Evolutionary conservation across 2,797 vertebrate species (phyloP).

Genomic region (Melanotaenia boesemani): DNA sequence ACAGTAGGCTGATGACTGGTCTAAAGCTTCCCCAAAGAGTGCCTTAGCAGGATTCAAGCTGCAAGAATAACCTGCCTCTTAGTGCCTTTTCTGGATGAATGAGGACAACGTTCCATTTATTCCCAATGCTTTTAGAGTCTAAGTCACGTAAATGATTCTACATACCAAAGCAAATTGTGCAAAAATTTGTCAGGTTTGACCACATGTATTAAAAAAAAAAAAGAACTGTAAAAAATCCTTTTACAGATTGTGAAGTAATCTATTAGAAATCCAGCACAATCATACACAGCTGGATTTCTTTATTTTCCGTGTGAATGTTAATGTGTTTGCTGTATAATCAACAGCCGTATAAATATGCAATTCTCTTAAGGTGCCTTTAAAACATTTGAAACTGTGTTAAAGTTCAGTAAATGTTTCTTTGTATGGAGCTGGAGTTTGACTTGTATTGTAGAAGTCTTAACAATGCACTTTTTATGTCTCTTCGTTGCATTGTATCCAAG

Average conservation of each 20-base stretch:
- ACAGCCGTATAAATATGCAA: not conserved
- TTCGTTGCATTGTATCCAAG: not conserved
- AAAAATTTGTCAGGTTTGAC: not conserved
- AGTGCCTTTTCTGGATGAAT: slow-evolving; percentile 80
- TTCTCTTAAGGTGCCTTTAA: not conserved
- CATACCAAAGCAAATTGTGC: not conserved
- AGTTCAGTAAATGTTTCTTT: not conserved
- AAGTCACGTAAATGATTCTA: not conserved
- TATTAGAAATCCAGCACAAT: not conserved
- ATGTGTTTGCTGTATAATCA: no score
- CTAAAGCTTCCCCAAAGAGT: slow-evolving; percentile 45
- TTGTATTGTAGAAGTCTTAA: not conserved
- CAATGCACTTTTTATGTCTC: not conserved
- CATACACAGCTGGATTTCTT: not conserved
- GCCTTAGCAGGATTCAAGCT: slow-evolving; percentile 27
- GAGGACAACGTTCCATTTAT: not conserved
- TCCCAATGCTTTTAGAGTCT: not conserved
- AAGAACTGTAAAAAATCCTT: no score
- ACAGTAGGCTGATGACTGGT: slow-evolving; percentile 4
- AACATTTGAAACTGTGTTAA: not conserved
- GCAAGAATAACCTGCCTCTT: slow-evolving; percentile 53
- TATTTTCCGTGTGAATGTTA: not conserved
- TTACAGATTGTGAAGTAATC: not conserved
- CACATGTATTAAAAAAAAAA: not conserved
- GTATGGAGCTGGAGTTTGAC: not conserved